A percentile compares a stretch with the other conserved stretches of the same genome.
Conservation (phyloP, 2,888 invertebrate species). For the Eudasyphora cyanicolor region DNA sequence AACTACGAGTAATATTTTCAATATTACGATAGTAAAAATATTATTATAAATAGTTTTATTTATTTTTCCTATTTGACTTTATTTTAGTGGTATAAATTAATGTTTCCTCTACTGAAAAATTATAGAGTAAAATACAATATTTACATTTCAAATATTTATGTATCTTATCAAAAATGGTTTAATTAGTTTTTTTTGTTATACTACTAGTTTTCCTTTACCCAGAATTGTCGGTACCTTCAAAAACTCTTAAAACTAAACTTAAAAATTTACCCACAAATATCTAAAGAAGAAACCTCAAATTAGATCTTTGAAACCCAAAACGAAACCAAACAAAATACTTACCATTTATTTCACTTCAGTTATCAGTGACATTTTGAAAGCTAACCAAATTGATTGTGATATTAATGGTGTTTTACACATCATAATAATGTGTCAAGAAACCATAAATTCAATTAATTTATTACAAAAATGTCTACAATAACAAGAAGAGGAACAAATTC, state of each 20-base stretch:
- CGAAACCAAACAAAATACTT: neutral
- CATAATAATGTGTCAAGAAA: slow-evolving; percentile 74
- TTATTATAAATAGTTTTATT: too few relatives aligned
- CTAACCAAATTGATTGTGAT: slow-evolving; percentile 21
- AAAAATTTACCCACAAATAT: too few relatives aligned
- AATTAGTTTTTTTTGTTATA: too few relatives aligned
- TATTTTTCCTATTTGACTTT: too few relatives aligned
- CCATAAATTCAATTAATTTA: slow-evolving; percentile 77
- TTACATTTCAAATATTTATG: too few relatives aligned
- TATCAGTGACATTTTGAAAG: slow-evolving; percentile 18
- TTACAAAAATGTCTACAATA: slow-evolving; percentile 71
- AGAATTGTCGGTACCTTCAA: neutral
- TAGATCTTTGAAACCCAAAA: neutral
- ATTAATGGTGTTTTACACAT: slow-evolving; percentile 66
- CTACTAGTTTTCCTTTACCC: neutral
- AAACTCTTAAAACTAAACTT: too few relatives aligned
- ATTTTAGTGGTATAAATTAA: too few relatives aligned
- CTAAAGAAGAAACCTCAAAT: slow-evolving; percentile 17
- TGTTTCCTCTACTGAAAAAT: too few relatives aligned
- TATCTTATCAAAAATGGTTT: neutral
- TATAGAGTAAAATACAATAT: too few relatives aligned
- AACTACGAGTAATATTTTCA: too few relatives aligned
- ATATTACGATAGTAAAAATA: too few relatives aligned
- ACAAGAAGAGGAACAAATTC: slow-evolving; percentile 19
- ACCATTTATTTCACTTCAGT: slow-evolving; percentile 24